phyloP scores from a whole-genome alignment of 2,113 vertebrate genomes.

The Paraplagusia blochii region DNA sequence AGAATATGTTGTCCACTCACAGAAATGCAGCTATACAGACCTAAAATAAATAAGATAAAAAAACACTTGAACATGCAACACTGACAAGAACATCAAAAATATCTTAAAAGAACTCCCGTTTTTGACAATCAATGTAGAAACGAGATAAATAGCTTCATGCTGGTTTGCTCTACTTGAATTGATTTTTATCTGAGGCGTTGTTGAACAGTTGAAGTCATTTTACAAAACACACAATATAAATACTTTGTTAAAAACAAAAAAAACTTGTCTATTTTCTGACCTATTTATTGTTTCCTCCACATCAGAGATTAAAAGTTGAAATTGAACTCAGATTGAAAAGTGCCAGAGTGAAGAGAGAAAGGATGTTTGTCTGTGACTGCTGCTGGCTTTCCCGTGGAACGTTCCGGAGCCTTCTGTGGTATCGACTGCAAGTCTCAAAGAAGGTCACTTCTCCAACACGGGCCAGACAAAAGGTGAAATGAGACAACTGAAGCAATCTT shows the following conservation, averaged over 20 bases:
- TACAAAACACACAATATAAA: conserved; percentile 5
- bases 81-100: too few species aligned
- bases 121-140: too few species aligned
- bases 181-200: too few species aligned
- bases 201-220: too few species aligned
- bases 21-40: too few species aligned
- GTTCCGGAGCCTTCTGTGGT: conserved; percentile 80
- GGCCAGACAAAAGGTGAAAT: conserved; percentile 93
- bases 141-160: too few species aligned
- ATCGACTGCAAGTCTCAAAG: conserved; percentile 88
- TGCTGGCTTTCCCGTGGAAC: conserved; percentile 65
- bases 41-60: too few species aligned
- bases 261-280: conserved; percentile 8
- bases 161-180: too few species aligned
- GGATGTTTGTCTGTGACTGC: conserved; percentile 65
- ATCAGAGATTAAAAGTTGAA: conserved; percentile 76
- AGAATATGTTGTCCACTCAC: too few species aligned
- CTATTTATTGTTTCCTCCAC: conserved; percentile 18
- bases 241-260: conserved; percentile 10
- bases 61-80: too few species aligned
- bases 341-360: conserved; percentile 70
- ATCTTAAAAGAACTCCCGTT: too few species aligned
- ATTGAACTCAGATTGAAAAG: conserved; percentile 81
- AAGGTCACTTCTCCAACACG: conserved; percentile 92
- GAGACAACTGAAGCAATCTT: conserved; percentile 96